A percentile compares a stretch with the other conserved stretches of the same genome.
phyloP scores from a whole-genome alignment of 2,797 vertebrate genomes.

The Mycteria americana region DNA sequence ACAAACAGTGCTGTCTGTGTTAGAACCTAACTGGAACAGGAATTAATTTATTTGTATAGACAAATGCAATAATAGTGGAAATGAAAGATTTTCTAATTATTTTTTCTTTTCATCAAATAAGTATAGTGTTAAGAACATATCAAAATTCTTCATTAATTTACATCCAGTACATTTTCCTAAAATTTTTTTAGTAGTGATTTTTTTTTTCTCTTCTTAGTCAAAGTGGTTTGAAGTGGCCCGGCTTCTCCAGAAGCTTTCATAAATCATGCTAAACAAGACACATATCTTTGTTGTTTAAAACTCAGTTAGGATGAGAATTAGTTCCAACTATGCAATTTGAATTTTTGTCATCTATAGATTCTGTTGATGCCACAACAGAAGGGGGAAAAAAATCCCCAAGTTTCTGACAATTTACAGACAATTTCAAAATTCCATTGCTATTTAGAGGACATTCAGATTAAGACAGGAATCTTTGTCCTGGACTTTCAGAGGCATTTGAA shows the following conservation, averaged over 20 bases:
- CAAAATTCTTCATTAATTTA: slow-evolving; percentile 10
- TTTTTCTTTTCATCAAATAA: neutral
- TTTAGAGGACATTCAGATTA: neutral
- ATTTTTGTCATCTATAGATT: neutral
- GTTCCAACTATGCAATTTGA: neutral
- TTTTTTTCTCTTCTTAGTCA: neutral
- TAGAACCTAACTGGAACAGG: neutral
- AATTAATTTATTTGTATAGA: neutral
- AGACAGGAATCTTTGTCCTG: neutral
- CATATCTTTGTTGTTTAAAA: slow-evolving; percentile 31
- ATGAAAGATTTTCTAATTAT: neutral
- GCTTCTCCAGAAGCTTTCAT: slow-evolving; percentile 18
- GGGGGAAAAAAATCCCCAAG: neutral
- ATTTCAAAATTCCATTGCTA: slow-evolving; percentile 12
- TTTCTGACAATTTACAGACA: neutral
- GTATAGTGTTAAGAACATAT: neutral
- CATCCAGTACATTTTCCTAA: neutral
- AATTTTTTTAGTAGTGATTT: neutral
- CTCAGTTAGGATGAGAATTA: neutral
- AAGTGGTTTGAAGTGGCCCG: neutral
- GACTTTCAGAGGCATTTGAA: neutral
- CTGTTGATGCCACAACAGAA: neutral
- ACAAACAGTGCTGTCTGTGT: neutral
- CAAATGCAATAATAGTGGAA: neutral
- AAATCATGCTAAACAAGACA: slow-evolving; percentile 22